Evolutionary conservation across 2,888 invertebrate genomes (phyloP), one percentile per base, ranked within the genome.

Genomic region (Aphodius sticticus): DNA sequence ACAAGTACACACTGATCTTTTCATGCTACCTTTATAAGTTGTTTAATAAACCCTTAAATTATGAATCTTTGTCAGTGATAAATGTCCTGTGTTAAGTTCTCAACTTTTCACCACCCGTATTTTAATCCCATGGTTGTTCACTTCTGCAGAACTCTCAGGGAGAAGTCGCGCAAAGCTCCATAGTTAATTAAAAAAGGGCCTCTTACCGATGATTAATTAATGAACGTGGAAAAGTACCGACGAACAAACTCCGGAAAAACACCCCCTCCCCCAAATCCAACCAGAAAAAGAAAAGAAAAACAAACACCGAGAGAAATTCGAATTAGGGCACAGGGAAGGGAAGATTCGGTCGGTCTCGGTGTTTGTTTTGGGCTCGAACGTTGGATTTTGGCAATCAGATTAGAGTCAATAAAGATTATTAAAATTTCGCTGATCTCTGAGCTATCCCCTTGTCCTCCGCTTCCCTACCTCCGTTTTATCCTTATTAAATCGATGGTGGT

Each of bases 351-450:
- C 70, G 69, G 70, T 70, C 26, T 70, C 5, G 7, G 70, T 70
- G 70, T 70, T 70, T 16, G 37, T 15, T 75, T 35, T 75, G 16
- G 15, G 9, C 53, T 53, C 53, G 72, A 72, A 72, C 72, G 26
- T 72, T 72, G 72, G 35, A 36, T 72, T 72, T 72, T 36, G 74
- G 82, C 81, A 82, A 83, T 82, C 81, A 82, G 83, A 84, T 84
- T 83, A 83, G 83, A 84, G 84, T 84, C 84, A 84, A 84, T 84
- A 84, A 84, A 82, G 84, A 83, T 84, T 84, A 84, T 84, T 84
- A 84, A 84, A 84, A 84, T 84, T 84, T 84, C 81, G 83, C 82
- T 80, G 83, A 84, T 84, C 83, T 82, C 6, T 12, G 53, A 53
- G 53, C 53, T 53, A 53, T 53, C 7, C 53, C 12, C 53, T 53